These are phyloP conservation scores for Leucopsar rothschildi DNA, from an alignment of 2,113 vertebrate species.

Conservation along the genomic window DNA sequence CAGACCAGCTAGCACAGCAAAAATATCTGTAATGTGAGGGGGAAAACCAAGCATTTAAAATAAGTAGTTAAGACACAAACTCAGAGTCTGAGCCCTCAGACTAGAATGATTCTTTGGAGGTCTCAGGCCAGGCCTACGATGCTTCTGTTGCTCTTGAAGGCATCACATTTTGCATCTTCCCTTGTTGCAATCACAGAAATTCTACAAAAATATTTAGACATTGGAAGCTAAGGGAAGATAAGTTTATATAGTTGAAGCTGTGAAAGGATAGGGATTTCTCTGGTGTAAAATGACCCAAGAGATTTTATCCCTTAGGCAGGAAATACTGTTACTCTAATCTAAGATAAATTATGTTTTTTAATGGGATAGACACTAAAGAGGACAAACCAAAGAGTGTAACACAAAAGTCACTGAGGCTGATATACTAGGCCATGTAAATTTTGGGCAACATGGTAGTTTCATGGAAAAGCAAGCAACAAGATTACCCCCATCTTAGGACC, in stretches of 20 bases:
- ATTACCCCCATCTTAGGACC: neutral
- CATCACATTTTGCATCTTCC: neutral
- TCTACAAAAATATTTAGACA: slow-evolving; percentile 1
- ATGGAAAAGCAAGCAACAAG: neutral
- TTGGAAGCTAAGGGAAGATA: neutral
- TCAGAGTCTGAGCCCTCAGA: neutral
- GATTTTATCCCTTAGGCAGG: neutral
- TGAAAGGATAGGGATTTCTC: neutral
- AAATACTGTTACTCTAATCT: neutral
- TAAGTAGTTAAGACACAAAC: neutral
- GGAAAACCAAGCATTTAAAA: neutral
- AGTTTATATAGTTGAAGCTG: neutral
- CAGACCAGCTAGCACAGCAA: neutral
- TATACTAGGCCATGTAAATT: neutral
- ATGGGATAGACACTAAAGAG: neutral
- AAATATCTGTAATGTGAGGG: neutral
- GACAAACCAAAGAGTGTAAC: neutral
- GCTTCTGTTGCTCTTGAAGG: neutral
- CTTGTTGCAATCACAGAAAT: neutral
- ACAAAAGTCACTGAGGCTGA: neutral
- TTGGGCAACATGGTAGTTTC: neutral
- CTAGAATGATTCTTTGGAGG: neutral
- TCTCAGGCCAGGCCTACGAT: neutral
- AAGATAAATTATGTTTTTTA: neutral
- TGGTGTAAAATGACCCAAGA: neutral